These are phyloP conservation scores for Tortricodes alternella DNA, from an alignment of 2,888 invertebrate species.

Conservation along the genomic window DNA sequence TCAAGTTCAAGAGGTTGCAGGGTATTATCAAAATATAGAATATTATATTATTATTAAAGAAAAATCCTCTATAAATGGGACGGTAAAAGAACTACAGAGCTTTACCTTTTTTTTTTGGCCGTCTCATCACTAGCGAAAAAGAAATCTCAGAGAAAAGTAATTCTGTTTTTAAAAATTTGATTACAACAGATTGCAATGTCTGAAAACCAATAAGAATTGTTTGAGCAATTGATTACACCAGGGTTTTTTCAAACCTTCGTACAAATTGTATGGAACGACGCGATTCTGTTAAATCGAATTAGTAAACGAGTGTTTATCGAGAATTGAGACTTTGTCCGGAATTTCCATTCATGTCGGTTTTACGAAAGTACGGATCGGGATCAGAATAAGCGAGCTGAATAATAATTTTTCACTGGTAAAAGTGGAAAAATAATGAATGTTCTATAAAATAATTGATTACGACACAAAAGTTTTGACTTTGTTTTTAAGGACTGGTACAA, in stretches of 20 bases:
- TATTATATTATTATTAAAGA: too few species aligned
- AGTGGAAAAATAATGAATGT: too few species aligned
- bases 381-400: conserved; percentile 25
- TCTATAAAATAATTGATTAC: too few species aligned
- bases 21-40: too few species aligned
- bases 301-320: conserved; percentile 28
- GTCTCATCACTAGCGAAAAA: too few species aligned
- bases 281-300: conserved; percentile 27
- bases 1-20: too few species aligned
- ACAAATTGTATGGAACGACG: conserved; percentile 14
- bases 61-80: too few species aligned
- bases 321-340: conserved; percentile 11
- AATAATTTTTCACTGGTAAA: conserved; percentile 9
- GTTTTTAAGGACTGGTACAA: too few species aligned
- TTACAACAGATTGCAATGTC: conserved; percentile 13
- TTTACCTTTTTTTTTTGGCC: too few species aligned
- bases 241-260: conserved; percentile 1
- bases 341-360: conserved; percentile 15
- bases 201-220: conserved; percentile 10
- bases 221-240: conserved; percentile 19
- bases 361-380: conserved; percentile 10
- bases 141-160: too few species aligned
- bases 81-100: too few species aligned
- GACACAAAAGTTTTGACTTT: too few species aligned
- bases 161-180: background rate